Conservation (phyloP, 2,797 vertebrate species). For the Clamator glandarius region DNA sequence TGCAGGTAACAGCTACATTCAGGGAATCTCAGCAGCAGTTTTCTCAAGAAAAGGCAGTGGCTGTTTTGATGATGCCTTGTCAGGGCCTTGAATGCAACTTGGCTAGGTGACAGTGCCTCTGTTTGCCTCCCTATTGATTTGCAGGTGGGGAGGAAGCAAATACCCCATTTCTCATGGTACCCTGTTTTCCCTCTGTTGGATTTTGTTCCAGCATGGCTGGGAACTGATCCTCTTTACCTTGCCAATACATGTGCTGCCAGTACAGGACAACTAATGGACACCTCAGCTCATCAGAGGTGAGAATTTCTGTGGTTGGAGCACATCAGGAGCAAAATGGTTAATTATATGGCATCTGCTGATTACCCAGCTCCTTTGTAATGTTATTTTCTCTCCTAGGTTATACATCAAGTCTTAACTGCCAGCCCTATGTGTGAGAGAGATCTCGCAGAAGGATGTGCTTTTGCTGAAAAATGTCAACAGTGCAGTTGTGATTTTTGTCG, state of each 20-base stretch:
- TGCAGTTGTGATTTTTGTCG: neutral
- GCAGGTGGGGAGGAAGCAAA: neutral
- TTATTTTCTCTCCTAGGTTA: neutral
- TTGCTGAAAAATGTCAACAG: neutral
- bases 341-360: neutral
- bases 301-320: neutral
- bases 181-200: fast-evolving
- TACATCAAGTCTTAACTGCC: neutral
- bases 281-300: neutral
- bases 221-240: neutral
- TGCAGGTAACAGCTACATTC: neutral
- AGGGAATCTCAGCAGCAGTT: neutral
- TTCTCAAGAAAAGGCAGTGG: neutral
- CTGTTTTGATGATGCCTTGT: neutral
- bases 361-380: neutral
- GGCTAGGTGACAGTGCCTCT: neutral
- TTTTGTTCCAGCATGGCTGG: neutral
- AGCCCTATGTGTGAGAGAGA: fast-evolving
- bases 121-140: neutral
- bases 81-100: neutral
- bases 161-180: fast-evolving
- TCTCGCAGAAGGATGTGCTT: neutral
- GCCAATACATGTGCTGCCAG: fast-evolving
- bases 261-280: neutral
- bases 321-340: neutral